Base-by-base conservation (phyloP, 2,888 invertebrate genomes). In the Ochropleura leucogaster region DNA sequence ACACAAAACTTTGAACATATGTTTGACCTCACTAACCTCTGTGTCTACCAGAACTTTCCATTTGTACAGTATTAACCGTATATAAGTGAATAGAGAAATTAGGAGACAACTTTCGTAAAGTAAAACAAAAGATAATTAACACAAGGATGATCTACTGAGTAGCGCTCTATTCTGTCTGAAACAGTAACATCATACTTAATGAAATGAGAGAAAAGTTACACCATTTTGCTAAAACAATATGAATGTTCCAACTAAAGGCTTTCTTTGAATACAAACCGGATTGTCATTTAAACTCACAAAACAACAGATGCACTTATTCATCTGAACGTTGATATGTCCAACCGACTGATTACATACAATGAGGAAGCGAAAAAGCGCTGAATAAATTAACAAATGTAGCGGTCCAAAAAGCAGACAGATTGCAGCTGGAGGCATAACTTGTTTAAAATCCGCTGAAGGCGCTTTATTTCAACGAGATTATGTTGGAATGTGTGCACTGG, bases 381-480 rank as follows among this genome's bases (percentile, higher is more conserved):
- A 75, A 79, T 67, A 68, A 71, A 74, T 82, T 70, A 72, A 73
- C 49, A 70, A 75, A 82, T 62, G 69, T 44, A 73, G 72, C 55
- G 16, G 42, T n/a, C 47, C 70, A 71, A 77, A 80, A 73, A 63
- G n/a, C 30, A 63, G 6, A 55, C 49, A 57, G 20, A 69, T 63
- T 67, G 46, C 42, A 69, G 16, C 51, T 14, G 30, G 40, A 63
- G 53, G 42, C 53, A 62, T 74, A 68, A 68, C 70, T 74, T 47
- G 47, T 77, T 81, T 77, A 70, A 68, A 77, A 68, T 55, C 30
- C 47, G 18, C 62, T 77, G 81, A 42, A 77, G 65, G 44, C 40
- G 64, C 68, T 82, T 72, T 67, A 72, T 77, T 81, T 16, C 47
- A 53, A 62, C 47, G 47, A 62, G 51, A 65, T 40, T 51, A 53